Evolutionary conservation across 1,140 invertebrate genomes (phyloP), one percentile per base, ranked within the genome.

Genomic region (Philopotamus ludificatus): DNA sequence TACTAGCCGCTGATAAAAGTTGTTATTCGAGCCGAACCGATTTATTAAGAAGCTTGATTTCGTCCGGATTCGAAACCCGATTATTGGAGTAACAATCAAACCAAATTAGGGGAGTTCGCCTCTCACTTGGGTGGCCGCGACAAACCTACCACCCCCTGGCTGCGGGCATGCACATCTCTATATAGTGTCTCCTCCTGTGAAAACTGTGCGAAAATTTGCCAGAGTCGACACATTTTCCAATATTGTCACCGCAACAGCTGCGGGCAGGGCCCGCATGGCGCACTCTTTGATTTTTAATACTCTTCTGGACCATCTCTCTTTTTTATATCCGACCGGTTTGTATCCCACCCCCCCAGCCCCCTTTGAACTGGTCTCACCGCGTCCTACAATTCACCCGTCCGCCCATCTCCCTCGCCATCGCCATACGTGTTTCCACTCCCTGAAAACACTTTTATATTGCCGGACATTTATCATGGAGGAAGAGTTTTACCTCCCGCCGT

Each of bases 251-350:
- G 61, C 50, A 44, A 54, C 61, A 63, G 50, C 50, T 63, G 57
- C 44, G 34, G 23, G 22, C 22, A 28, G 21, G 34, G 16, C 39
- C 26, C 23, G 23, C 50, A 34, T 53, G 49, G 20, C 34, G 15
- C 12, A 26, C 61, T 45, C 61, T 63, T 63, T 63, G 61, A 63
- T 63, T 63, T 63, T 63, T 63, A 63, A 63, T 63, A 63, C 61
- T 63, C 57, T 60, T 2, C 45, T 20, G 49, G 47, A 22, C 49
- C 28, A 39, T 53, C 34, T 54, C 50, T 54, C 49, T 53, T 25
- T 63, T 50, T 51, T 42, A 60, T 20, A 20, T 55, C 25, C 34
- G n/a, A 15, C 34, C 10, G 23, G n/a, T 28, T 28, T 21, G 23
- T 28, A n/a, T 55, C 34, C n/a, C 10, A 16, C 47, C 45, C 58